Evolutionary conservation across 2,888 invertebrate species (phyloP), one percentile per base, ranked within the genome.

Genomic region (Aphidoletes aphidimyza): DNA sequence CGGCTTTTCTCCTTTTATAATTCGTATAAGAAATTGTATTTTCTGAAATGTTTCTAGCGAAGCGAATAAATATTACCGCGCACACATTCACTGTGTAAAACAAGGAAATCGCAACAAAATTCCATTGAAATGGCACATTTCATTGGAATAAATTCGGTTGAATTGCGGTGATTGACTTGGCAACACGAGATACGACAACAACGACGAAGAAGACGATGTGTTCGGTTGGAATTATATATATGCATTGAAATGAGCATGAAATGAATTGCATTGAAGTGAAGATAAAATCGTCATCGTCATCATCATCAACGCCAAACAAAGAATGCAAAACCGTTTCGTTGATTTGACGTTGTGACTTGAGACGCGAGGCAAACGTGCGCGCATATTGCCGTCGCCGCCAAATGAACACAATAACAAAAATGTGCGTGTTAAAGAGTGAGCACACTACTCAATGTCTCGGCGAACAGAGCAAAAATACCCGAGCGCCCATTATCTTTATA

Each of bases 401-500:
- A n/a, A n/a, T n/a, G n/a, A n/a, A n/a, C n/a, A n/a, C n/a, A n/a
- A n/a, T n/a, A n/a, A n/a, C n/a, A 54, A 69, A 26, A 69, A 69
- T 30, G 30, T 14, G 17, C 69, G 54, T 54, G 54, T 54, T 54
- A 54, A 54, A 54, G n/a, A n/a, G n/a, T 22, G n/a, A n/a, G n/a
- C n/a, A n/a, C n/a, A n/a, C n/a, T n/a, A n/a, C n/a, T n/a, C n/a
- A n/a, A n/a, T n/a, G n/a, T n/a, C n/a, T n/a, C n/a, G n/a, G n/a
- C n/a, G n/a, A n/a, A n/a, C n/a, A n/a, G n/a, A n/a, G 30, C 26
- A 34, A 30, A 6, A 30, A 69, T 30, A 69, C 69, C 26, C 69
- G 69, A 69, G 69, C n/a, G n/a, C 69, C 69, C 81, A 81, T 81
- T 37, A 81, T 81, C 81, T 37, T 81, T n/a, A 81, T 81, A 81